These are phyloP conservation scores for Zapornia atra DNA, from an alignment of 2,113 vertebrate species.

Conservation along the genomic window DNA sequence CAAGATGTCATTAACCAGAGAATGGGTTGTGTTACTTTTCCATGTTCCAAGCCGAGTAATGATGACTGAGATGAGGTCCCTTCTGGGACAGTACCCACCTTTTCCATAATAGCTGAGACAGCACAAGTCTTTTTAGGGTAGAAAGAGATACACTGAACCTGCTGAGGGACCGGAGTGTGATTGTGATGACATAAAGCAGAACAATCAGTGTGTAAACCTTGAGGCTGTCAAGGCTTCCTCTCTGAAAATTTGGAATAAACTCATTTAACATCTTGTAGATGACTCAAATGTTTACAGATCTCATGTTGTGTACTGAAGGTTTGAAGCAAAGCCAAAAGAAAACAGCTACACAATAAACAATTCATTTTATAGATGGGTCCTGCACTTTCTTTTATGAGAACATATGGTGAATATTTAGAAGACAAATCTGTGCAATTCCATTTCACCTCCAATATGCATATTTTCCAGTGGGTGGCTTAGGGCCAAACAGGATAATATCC, in stretches of 20 bases:
- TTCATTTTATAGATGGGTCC: background rate
- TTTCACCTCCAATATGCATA: constrained; percentile 18
- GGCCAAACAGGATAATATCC: constrained; percentile 37
- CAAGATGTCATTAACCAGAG: background rate
- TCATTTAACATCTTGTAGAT: background rate
- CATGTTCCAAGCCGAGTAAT: background rate
- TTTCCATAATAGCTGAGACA: background rate
- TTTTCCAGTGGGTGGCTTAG: constrained; percentile 36
- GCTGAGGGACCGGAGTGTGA: background rate
- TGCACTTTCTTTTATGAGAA: background rate
- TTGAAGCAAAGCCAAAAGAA: constrained; percentile 23
- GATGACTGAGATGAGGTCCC: background rate
- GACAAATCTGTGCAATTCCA: constrained; percentile 36
- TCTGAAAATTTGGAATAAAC: background rate
- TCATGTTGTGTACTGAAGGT: background rate
- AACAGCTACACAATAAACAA: background rate
- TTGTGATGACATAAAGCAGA: background rate
- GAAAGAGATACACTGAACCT: background rate
- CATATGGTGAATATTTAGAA: constrained; percentile 55
- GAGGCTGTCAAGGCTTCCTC: background rate
- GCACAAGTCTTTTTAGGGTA: background rate
- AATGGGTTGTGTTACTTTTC: background rate
- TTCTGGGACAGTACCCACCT: background rate
- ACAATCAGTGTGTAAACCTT: background rate
- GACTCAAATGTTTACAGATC: constrained; percentile 24